A percentile compares a stretch with the other conserved stretches of the same genome.
phyloP scores from a whole-genome alignment of 2,888 invertebrate species.

The Gasteruption jaculator region DNA sequence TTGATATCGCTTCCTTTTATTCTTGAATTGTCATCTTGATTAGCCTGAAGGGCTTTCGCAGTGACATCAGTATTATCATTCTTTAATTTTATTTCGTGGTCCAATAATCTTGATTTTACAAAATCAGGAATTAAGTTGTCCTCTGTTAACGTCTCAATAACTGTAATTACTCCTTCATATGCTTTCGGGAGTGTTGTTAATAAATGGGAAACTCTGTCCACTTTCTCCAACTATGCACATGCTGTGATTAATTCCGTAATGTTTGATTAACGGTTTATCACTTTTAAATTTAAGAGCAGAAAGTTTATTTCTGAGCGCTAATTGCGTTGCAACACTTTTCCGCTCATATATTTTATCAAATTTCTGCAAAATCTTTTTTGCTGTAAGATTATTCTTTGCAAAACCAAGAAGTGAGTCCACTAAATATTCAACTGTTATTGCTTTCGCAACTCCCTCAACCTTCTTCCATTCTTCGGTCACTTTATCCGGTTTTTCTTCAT shows the following conservation, averaged over 20 bases:
- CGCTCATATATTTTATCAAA: no score
- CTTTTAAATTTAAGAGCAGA: no score
- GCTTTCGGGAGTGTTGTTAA: no score
- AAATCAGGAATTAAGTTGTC: slow-evolving; percentile 1
- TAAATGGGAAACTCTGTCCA: no score
- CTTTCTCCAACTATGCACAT: background rate
- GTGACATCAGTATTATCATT: background rate
- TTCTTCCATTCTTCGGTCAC: no score
- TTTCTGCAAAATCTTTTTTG: slow-evolving; percentile 3
- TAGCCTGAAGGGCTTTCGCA: background rate
- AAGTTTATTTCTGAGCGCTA: background rate
- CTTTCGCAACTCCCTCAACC: no score
- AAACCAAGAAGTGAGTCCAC: no score
- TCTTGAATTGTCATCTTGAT: background rate
- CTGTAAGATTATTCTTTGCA: no score
- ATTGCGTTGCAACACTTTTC: background rate
- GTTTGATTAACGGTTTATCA: background rate
- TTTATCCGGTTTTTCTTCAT: no score
- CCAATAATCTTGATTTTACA: background rate
- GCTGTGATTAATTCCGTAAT: slow-evolving; percentile 3
- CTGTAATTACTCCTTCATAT: no score
- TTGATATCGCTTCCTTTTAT: no score
- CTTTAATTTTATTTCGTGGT: no score
- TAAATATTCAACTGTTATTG: background rate
- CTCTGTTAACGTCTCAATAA: background rate